These are phyloP conservation scores for Garrulus glandarius DNA, from an alignment of 2,797 vertebrate species.

Conservation along the genomic window DNA sequence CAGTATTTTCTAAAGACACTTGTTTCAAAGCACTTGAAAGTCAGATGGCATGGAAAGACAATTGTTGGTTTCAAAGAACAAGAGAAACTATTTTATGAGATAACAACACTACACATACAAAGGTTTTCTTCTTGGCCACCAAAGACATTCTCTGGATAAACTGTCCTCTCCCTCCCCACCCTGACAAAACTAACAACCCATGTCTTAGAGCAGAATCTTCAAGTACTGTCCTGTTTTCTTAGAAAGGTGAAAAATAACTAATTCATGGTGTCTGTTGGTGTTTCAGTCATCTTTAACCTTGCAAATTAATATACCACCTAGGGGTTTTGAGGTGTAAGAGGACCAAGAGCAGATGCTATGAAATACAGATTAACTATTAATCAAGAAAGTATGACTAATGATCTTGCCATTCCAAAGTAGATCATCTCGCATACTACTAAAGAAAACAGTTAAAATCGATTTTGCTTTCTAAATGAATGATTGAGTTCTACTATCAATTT, in stretches of 20 bases:
- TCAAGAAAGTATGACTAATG: neutral
- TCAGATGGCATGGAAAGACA: neutral
- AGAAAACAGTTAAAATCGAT: neutral
- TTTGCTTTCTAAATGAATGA: neutral
- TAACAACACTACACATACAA: neutral
- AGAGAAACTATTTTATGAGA: neutral
- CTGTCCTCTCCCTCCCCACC: neutral
- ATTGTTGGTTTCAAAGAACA: neutral
- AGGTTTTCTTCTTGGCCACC: neutral
- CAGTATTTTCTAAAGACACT: neutral
- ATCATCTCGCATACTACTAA: neutral
- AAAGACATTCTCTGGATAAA: neutral
- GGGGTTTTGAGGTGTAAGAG: neutral
- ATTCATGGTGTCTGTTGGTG: too few species aligned
- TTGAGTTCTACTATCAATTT: neutral
- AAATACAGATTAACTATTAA: neutral
- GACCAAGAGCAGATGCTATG: neutral
- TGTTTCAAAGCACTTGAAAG: neutral
- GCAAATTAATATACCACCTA: neutral
- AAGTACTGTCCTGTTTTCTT: neutral
- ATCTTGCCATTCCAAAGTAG: neutral
- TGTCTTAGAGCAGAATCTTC: neutral
- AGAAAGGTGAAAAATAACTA: neutral
- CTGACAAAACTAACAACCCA: neutral
- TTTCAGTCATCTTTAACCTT: neutral